phyloP scores from a whole-genome alignment of 2,888 invertebrate species.

The Epiblema foenella region DNA sequence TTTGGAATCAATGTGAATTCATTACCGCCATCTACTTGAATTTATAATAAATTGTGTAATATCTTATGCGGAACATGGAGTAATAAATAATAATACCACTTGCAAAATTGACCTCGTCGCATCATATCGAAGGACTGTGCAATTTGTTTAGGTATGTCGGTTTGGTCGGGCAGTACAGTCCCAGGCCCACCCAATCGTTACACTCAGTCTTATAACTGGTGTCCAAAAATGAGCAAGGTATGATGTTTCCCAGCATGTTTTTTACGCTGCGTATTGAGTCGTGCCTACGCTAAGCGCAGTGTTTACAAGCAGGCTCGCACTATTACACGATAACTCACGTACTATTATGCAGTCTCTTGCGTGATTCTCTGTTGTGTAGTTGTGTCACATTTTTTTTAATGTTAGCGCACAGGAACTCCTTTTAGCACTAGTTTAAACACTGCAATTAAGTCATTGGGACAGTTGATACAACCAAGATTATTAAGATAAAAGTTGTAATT shows the following conservation, averaged over 20 bases:
- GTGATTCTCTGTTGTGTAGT: constrained; percentile 38
- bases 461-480: constrained; percentile 1
- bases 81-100: constrained; percentile 41
- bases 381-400: constrained; percentile 31
- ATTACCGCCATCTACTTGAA: not conserved
- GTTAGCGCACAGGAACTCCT: constrained; percentile 24
- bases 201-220: constrained; percentile 77
- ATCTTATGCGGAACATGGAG: constrained; percentile 40
- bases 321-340: constrained; percentile 38
- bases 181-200: constrained; percentile 81
- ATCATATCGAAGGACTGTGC: constrained; percentile 74
- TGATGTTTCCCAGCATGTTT: constrained; percentile 51
- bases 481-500: constrained; percentile 4
- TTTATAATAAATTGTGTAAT: not conserved
- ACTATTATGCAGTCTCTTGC: constrained; percentile 42
- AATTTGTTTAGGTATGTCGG: constrained; percentile 87
- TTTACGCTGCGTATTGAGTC: constrained; percentile 28
- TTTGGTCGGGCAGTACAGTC: constrained; percentile 88
- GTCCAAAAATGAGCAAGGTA: constrained; percentile 81
- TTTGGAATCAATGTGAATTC: constrained; percentile 11
- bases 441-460: constrained; percentile 13
- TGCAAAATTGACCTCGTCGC: constrained; percentile 70
- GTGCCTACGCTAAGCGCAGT: constrained; percentile 39
- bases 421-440: constrained; percentile 6
- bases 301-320: constrained; percentile 48